These are phyloP conservation scores for Characodon lateralis DNA, from an alignment of 2,797 vertebrate genomes.

Conservation along the genomic window DNA sequence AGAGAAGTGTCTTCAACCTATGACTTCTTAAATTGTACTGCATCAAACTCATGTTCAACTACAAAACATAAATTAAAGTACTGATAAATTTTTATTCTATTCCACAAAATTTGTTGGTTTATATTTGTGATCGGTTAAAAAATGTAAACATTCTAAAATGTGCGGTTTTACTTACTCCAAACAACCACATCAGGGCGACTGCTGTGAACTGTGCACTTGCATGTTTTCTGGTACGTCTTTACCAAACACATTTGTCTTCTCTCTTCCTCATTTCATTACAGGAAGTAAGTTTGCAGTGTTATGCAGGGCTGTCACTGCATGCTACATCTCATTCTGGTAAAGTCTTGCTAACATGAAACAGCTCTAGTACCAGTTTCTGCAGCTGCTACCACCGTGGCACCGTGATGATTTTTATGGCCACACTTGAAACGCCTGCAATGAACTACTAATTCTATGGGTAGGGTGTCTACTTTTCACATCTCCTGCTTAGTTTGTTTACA, in stretches of 20 bases:
- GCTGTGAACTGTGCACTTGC: not conserved
- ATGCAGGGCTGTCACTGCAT: slow-evolving; percentile 44
- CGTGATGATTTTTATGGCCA: not conserved
- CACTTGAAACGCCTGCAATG: slow-evolving; percentile 38
- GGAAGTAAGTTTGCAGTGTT: slow-evolving; percentile 71
- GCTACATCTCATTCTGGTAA: slow-evolving; percentile 30
- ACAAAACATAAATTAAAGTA: not conserved
- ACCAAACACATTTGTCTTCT: slow-evolving; percentile 13
- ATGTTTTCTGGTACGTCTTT: slow-evolving; percentile 12
- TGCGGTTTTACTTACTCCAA: not conserved
- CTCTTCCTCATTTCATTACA: slow-evolving; percentile 81
- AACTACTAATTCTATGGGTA: slow-evolving; percentile 42
- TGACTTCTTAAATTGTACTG: not conserved
- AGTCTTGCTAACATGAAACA: slow-evolving; percentile 22
- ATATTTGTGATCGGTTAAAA: not conserved
- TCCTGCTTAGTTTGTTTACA: not conserved
- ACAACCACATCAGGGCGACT: not conserved
- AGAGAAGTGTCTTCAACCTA: not conserved
- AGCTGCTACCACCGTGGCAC: slow-evolving; percentile 29
- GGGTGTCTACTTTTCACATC: not conserved
- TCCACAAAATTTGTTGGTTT: not conserved
- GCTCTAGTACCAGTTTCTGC: slow-evolving; percentile 9
- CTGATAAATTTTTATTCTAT: not conserved
- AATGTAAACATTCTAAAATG: not conserved
- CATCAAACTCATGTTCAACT: not conserved